Base-by-base conservation (phyloP, 2,797 vertebrate species). In the Xiphophorus birchmanni region DNA sequence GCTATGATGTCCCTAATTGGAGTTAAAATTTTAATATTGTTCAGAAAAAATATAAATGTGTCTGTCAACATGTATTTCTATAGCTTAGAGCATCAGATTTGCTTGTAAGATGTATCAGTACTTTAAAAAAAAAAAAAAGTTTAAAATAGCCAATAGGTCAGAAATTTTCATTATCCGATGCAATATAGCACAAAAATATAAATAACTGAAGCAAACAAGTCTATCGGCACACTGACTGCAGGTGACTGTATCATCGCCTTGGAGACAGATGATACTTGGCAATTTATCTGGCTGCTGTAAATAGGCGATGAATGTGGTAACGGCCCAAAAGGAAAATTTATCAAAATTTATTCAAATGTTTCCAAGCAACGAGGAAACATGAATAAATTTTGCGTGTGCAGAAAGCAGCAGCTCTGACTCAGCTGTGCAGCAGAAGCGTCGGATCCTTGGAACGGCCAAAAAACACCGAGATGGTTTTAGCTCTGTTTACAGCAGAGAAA, bases 331-430 rank as follows among this genome's bases (percentile, higher is more conserved):
- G 17, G 12, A 60, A 35, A 45, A 86, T 0, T 60, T 81, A 80
- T 89, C 58, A 77, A 76, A 58, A 90, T 92, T 32, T 90, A 90
- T 93, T 91, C 91, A 87, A 82, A 85, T 87, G 86, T 92, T 93
- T 93, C 90, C 85, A 86, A 78, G 90, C 87, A 90, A 90, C 87
- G 82, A 77, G 88, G 80, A 91, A 89, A 88, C 88, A 81, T 83
- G 84, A 91, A 93, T 91, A 91, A 81, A 89, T 88, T 82, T 67
- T 67, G 67, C 13, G 45, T 17, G 69, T 45, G 69, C 42, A 74
- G 82, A 73, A 88, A 90, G 88, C 89, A 87, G 74, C 81, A 83
- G 84, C 76, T 89, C 82, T 84, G 79, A 86, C 81, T 84, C 80
- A 83, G 81, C 84, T 79, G 76, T 86, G 75, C 37, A 74, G 75